Evolutionary conservation across 92 coral and sea anemone genomes (phyloP), one percentile per base, ranked within the genome.

Genomic region (Metridium senile): DNA sequence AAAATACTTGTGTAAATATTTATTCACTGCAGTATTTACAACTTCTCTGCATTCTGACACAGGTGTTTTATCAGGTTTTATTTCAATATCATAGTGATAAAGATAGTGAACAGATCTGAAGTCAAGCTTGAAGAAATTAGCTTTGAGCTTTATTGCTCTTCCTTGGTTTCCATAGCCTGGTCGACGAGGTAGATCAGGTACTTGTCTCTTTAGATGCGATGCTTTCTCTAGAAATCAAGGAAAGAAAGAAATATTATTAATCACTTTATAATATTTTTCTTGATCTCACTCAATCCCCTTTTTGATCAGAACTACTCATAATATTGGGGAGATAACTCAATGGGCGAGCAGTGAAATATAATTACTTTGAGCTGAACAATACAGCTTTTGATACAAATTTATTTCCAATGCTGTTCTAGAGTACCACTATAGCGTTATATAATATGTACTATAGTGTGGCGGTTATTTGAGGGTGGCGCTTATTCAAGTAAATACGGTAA

Each of bases 31-130:
- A 9, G 61, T 56, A 33, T 84, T 84, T 1, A 93, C 85, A 61
- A 93, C 82, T 54, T 87, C 87, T 72, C 90, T 83, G 63, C 88
- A 87, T 2, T 87, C 89, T 23, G 65, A 0, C 26, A 35, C 66
- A 11, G 91, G 86, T 16, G 90, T 66, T 80, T 82, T 87, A 0
- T 71, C 33, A 29, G 95, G 95, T 11, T 58, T 73, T 29, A 93
- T 90, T 17, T 81, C 86, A 18, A 93, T 88, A 76, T 93, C 95
- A 28, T 93, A 93, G 59, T 93, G 98, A 35, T 82, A 93, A 11
- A 93, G 56, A 49, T 51, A 85, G 43, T 87, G 76, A 13, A 83
- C 64, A 7, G 11, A 21, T 4, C 89, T 81, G 30, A 93, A 28
- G 28, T 49, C 78, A 6, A 93, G 56, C 26, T 58, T 69, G 58